Evolutionary conservation across 2,797 vertebrate species (phyloP).

Genomic region (Sus cebifrons): DNA sequence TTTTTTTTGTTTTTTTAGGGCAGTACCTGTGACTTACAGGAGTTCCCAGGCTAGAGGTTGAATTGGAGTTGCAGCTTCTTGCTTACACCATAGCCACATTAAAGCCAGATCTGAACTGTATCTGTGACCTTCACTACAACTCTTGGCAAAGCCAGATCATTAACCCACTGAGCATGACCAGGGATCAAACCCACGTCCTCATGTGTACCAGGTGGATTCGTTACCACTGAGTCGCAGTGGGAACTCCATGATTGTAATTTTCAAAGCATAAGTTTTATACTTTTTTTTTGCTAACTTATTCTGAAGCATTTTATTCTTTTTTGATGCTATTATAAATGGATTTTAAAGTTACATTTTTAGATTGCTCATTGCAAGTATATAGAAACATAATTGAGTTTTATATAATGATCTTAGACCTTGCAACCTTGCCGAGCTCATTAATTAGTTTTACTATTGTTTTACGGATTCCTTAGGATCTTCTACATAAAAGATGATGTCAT

Average conservation of each 20-base stretch:
- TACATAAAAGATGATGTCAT: not conserved
- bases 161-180: no score
- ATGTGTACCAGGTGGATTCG: no score
- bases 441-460: not conserved
- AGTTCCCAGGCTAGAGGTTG: no score
- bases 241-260: not conserved
- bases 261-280: not conserved
- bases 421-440: not conserved
- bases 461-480: not conserved
- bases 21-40: no score
- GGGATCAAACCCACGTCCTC: no score
- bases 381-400: conserved; percentile 16
- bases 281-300: not conserved
- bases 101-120: no score
- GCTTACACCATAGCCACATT: no score
- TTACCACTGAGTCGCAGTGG: no score
- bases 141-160: no score
- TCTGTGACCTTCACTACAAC: no score
- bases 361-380: not conserved
- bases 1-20: no score
- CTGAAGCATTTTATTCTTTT: not conserved
- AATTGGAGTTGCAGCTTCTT: no score
- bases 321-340: not conserved
- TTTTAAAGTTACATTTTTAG: conserved; percentile 28
- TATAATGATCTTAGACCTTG: not conserved